Evolutionary conservation across 2,113 vertebrate species (phyloP).

Genomic region (Picathartes gymnocephalus): DNA sequence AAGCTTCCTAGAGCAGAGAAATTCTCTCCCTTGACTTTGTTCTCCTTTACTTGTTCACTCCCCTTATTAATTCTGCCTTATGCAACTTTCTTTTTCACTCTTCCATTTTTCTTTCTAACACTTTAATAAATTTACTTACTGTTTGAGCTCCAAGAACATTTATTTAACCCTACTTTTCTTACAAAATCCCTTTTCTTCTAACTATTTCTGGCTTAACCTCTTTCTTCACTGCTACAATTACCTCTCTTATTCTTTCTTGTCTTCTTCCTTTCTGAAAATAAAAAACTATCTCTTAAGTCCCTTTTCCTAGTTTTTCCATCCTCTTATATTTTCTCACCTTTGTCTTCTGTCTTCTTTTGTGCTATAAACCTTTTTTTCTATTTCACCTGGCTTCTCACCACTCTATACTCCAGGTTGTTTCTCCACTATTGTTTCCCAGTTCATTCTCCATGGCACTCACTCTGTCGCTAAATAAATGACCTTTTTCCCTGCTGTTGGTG

Average conservation of each 20-base stretch:
- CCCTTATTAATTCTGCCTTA: not conserved
- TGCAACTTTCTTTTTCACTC: not conserved
- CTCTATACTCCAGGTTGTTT: not conserved
- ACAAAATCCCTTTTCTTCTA: not conserved
- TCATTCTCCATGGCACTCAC: not conserved
- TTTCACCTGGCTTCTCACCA: not conserved
- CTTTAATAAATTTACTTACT: not conserved
- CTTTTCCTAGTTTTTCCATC: not conserved
- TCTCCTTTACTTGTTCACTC: not conserved
- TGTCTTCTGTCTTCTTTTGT: not conserved
- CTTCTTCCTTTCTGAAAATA: not conserved
- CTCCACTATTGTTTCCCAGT: not conserved
- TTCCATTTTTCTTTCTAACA: not conserved
- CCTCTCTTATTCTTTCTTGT: not conserved
- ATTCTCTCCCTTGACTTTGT: not conserved
- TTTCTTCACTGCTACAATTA: not conserved
- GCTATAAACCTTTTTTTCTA: not conserved
- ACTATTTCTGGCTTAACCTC: not conserved
- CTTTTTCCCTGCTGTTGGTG: not conserved
- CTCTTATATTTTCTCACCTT: not conserved
- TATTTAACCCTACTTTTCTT: not conserved
- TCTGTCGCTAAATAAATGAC: not conserved
- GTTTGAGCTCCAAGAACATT: not conserved
- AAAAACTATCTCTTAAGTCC: not conserved
- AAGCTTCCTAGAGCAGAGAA: not conserved